Percentiles rank a stretch among this genome's conserved stretches.
Conservation (phyloP, 2,113 vertebrate genomes). For the Crypturellus undulatus region DNA sequence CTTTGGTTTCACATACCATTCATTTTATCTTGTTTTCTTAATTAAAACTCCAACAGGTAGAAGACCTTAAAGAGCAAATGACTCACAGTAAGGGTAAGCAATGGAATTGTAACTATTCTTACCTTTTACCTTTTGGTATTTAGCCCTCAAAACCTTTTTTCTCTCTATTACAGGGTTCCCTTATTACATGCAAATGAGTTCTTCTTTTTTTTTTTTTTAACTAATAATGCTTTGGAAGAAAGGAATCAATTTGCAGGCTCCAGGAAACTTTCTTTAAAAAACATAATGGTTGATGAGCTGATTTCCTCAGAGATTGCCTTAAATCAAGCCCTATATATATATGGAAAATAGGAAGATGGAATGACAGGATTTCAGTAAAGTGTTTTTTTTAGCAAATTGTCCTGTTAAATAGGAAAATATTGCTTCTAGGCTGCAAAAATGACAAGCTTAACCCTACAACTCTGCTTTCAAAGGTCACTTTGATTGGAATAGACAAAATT, state of each 20-base stretch:
- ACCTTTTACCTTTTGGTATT: background rate
- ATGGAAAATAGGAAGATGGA: background rate
- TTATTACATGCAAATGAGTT: background rate
- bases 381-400: slow-evolving; percentile 64
- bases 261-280: slow-evolving; percentile 23
- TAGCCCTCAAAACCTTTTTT: background rate
- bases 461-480: slow-evolving; percentile 72
- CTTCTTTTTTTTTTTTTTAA: background rate
- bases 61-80: background rate
- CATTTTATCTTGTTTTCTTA: slow-evolving; percentile 14
- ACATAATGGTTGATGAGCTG: background rate
- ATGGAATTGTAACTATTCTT: background rate
- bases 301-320: background rate
- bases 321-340: background rate
- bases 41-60: background rate
- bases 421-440: slow-evolving; percentile 44
- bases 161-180: background rate
- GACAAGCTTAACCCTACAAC: slow-evolving; percentile 62
- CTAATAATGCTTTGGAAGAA: background rate
- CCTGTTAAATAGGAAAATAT: slow-evolving; percentile 72
- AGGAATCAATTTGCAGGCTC: background rate
- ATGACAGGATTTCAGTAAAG: slow-evolving; percentile 38
- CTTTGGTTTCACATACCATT: background rate
- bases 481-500: slow-evolving; percentile 63
- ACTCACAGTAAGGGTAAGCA: background rate